Evolutionary conservation across 2,797 vertebrate species (phyloP).

Genomic region (Hypotaenidia philippensis): DNA sequence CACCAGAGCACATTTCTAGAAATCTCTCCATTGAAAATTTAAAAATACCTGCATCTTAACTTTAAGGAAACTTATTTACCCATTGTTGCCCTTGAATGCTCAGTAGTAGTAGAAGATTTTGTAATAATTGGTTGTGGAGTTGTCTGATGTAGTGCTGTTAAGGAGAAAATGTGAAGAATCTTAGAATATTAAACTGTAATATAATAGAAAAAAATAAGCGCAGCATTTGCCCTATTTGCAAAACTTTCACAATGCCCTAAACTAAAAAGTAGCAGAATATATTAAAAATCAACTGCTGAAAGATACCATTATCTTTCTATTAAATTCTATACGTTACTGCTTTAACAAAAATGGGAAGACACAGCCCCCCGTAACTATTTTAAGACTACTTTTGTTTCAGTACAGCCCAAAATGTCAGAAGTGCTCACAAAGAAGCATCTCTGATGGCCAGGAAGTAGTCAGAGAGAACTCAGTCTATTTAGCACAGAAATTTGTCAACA

Average conservation of each 20-base stretch:
- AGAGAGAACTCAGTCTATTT: not conserved
- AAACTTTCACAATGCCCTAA: not conserved
- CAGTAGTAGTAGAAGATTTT: conserved; percentile 56
- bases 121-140: conserved; percentile 53
- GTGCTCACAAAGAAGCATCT: not conserved
- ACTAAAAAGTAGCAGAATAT: not conserved
- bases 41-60: not conserved
- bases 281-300: not conserved
- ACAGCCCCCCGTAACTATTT: not conserved
- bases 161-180: conserved; percentile 57
- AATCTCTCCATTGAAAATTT: not conserved
- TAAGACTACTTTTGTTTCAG: not conserved
- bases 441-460: not conserved
- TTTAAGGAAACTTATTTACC: conserved; percentile 69
- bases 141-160: conserved; percentile 59
- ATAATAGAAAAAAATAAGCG: not conserved
- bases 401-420: not conserved
- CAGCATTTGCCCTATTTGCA: not conserved
- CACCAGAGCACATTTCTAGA: not conserved
- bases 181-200: conserved; percentile 36
- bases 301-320: not conserved
- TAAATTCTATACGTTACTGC: not conserved
- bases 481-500: not conserved
- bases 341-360: not conserved
- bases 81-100: conserved; percentile 54